phyloP scores from a whole-genome alignment of 2,797 vertebrate species.

The Enteromius argenteus region DNA sequence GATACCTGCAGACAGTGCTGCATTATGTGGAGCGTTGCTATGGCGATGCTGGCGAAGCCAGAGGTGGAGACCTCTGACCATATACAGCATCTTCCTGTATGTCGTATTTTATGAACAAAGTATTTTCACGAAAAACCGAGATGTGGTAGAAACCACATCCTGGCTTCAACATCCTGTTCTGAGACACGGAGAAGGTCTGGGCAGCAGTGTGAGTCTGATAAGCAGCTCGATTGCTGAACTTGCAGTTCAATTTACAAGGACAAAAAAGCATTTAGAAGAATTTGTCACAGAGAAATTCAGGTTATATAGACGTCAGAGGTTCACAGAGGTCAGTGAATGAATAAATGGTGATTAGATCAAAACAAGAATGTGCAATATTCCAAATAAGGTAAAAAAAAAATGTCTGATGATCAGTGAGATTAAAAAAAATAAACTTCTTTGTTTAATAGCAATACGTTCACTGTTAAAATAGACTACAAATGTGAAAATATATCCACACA shows the following conservation, averaged over 20 bases:
- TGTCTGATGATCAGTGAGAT: neutral
- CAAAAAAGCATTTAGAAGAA: neutral
- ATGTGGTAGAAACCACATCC: slow-evolving; percentile 78
- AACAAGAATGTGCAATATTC: neutral
- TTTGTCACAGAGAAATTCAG: neutral
- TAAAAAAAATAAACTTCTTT: neutral
- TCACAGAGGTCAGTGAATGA: neutral
- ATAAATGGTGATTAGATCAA: neutral
- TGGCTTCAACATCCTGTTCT: slow-evolving; percentile 72
- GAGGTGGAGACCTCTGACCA: neutral
- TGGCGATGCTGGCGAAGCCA: neutral
- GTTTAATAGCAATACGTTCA: neutral
- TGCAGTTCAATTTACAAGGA: neutral
- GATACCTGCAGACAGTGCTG: neutral
- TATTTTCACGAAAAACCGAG: neutral
- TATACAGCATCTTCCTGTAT: neutral
- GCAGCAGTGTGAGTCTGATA: slow-evolving; percentile 64
- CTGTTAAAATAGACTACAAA: neutral
- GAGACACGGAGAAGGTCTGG: slow-evolving; percentile 49
- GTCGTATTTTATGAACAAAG: slow-evolving; percentile 8
- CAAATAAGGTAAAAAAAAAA: neutral
- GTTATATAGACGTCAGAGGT: neutral
- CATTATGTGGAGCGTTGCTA: slow-evolving; percentile 3
- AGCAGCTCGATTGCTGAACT: slow-evolving; percentile 28
- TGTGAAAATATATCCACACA: neutral